Percentiles rank a stretch among this genome's conserved stretches.
phyloP scores from a whole-genome alignment of 1,140 invertebrate species.

The Brachystomella parvula region DNA sequence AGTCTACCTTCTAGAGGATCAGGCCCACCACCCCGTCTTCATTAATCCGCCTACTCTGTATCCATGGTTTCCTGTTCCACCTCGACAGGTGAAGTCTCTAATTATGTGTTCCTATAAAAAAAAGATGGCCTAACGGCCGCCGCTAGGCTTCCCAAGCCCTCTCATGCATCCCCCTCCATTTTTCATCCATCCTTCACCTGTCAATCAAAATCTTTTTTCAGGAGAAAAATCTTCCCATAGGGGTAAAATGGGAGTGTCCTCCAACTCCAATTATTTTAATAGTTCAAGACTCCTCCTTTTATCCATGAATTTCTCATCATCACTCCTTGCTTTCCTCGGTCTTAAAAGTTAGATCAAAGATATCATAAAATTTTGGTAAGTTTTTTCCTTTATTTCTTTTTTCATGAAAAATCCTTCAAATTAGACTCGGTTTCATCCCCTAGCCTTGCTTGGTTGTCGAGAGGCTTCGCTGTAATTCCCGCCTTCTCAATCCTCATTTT shows the following conservation, averaged over 20 bases:
- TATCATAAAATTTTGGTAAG: background rate
- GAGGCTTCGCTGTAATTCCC: too few relatives aligned
- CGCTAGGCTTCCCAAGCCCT: background rate
- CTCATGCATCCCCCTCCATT: background rate
- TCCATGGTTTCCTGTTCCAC: too few relatives aligned
- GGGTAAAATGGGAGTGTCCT: background rate
- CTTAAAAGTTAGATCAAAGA: background rate
- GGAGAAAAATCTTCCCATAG: background rate
- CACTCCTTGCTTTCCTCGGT: too few relatives aligned
- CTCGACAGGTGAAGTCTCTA: too few relatives aligned
- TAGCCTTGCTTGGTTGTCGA: background rate
- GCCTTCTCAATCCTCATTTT: conserved; percentile 10
- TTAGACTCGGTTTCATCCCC: background rate
- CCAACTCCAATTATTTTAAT: conserved; percentile 11
- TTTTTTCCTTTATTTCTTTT: too few relatives aligned
- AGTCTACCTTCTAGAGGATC: too few relatives aligned
- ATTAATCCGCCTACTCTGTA: too few relatives aligned
- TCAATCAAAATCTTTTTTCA: background rate
- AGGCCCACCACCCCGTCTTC: too few relatives aligned
- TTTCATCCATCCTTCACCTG: conserved; percentile 7
- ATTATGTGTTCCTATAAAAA: background rate
- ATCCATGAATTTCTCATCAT: background rate
- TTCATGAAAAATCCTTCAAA: background rate
- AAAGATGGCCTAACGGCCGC: background rate
- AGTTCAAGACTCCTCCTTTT: conserved; percentile 9